Conservation (phyloP, 2,113 vertebrate genomes). For the zebrafish (Danio rerio) region DNA sequence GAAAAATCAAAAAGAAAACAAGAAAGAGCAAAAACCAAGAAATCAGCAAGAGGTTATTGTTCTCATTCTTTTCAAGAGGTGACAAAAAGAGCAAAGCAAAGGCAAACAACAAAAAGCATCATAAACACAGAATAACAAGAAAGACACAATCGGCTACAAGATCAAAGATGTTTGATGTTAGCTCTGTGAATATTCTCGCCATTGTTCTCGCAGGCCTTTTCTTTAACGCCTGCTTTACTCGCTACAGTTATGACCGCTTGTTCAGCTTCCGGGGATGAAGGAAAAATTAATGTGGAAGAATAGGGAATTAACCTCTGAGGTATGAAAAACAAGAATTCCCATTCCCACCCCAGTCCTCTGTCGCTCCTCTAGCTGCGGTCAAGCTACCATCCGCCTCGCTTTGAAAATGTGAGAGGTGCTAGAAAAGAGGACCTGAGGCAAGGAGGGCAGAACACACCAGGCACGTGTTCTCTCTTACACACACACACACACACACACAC, state of each 20-base stretch:
- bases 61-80: slow-evolving; percentile 69
- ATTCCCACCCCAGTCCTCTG: background rate
- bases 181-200: slow-evolving; percentile 54
- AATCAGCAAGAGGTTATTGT: slow-evolving; percentile 78
- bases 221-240: slow-evolving; percentile 56
- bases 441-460: slow-evolving; percentile 25
- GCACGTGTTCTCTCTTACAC: slow-evolving; percentile 6
- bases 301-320: slow-evolving; percentile 56
- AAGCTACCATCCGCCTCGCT: slow-evolving; percentile 26
- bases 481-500: background rate
- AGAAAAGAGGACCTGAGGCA: slow-evolving; percentile 37
- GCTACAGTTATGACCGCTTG: slow-evolving; percentile 40
- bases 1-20: slow-evolving; percentile 77
- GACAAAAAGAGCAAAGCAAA: slow-evolving; percentile 74
- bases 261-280: slow-evolving; percentile 46
- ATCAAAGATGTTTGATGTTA: slow-evolving; percentile 70
- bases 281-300: slow-evolving; percentile 58
- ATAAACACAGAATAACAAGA: slow-evolving; percentile 83
- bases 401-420: slow-evolving; percentile 24
- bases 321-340: slow-evolving; percentile 70
- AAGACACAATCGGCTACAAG: slow-evolving; percentile 74
- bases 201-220: slow-evolving; percentile 50
- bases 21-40: slow-evolving; percentile 83
- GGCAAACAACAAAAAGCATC: slow-evolving; percentile 72
- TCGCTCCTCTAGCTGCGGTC: background rate